Evolutionary conservation across 2,113 vertebrate genomes (phyloP), one percentile per base, ranked within the genome.

Genomic region (Nerophis lumbriciformis): DNA sequence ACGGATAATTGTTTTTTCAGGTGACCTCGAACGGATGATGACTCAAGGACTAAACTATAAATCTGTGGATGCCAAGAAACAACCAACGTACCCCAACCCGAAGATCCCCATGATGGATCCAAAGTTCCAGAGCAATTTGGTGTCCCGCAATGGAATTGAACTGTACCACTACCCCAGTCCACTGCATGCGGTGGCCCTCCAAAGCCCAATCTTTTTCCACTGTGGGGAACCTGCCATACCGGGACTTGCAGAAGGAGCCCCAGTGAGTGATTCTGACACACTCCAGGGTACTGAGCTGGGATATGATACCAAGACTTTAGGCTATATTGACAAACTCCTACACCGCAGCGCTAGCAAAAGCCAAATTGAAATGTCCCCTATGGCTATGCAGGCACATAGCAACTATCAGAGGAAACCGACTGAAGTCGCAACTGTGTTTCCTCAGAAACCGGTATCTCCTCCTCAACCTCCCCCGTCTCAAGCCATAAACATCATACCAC

Each of bases 121-220:
- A 57, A 96, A 91, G 77, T 98, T 91, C 79, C 94, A 91, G 70
- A 90, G 84, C 0, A 93, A 94, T 68, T 83, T 98, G 56, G 82
- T 96, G 59, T 94, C 92, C 37, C 90, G 81, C 73, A 91, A 76
- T 0, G 93, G 95, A 52, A 79, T 82, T 6, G 96, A 98, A 63
- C 85, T 95, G 48, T 98, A 98, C 71, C 88, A 83, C 0, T 97
- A 97, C 81, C 95, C 96, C 21, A 99, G 96, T 63, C 95, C 96
- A 0, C 87, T 99, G 63, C 96, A 98, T 5, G 95, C 95, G 0
- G 95, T 99, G 55, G 95, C 95, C 72, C 84, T 98, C 44, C 95
- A 99, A 77, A 98, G 94, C 73, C 95, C 95, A 0, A 91, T 98
- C 52, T 98, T 97, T 44, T 89, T 87, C 36, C 68, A 85, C n/a